phyloP scores from a whole-genome alignment of 1,140 invertebrate genomes.

The Lepidurus packardi region DNA sequence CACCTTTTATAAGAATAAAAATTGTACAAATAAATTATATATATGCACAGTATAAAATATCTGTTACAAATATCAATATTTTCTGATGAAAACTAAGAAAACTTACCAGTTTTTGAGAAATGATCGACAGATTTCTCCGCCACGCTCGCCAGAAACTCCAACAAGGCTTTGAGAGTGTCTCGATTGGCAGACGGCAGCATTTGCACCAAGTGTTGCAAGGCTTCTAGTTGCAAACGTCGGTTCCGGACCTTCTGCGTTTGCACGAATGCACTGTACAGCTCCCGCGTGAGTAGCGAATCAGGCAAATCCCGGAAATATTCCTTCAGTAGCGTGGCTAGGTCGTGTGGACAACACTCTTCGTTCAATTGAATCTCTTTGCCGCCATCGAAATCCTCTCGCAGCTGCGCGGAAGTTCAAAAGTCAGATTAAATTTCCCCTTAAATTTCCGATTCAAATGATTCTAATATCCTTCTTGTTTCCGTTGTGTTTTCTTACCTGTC shows the following conservation, averaged over 20 bases:
- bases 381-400: slow-evolving; percentile 83
- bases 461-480: background rate
- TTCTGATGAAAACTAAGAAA: background rate
- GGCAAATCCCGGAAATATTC: slow-evolving; percentile 89
- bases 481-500: slow-evolving; percentile 61
- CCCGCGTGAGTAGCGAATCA: slow-evolving; percentile 80
- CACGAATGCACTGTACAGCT: slow-evolving; percentile 81
- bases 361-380: slow-evolving; percentile 70
- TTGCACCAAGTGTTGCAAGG: slow-evolving; percentile 73
- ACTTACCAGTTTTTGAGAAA: slow-evolving; percentile 49
- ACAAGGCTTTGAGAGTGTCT: slow-evolving; percentile 74
- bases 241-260: slow-evolving; percentile 80
- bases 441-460: background rate
- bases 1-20: slow-evolving; percentile 44
- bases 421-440: background rate
- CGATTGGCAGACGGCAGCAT: slow-evolving; percentile 76
- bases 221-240: slow-evolving; percentile 70
- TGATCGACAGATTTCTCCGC: slow-evolving; percentile 65
- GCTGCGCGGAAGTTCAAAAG: slow-evolving; percentile 50
- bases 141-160: slow-evolving; percentile 73
- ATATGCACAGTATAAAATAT: background rate
- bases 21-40: background rate
- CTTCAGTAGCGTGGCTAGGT: slow-evolving; percentile 86
- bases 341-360: slow-evolving; percentile 78
- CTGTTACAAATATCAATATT: background rate